A percentile compares a stretch with the other conserved stretches of the same genome.
These are phyloP conservation scores for Shinisaurus crocodilurus DNA, from an alignment of 2,113 vertebrate genomes.

Conservation along the genomic window DNA sequence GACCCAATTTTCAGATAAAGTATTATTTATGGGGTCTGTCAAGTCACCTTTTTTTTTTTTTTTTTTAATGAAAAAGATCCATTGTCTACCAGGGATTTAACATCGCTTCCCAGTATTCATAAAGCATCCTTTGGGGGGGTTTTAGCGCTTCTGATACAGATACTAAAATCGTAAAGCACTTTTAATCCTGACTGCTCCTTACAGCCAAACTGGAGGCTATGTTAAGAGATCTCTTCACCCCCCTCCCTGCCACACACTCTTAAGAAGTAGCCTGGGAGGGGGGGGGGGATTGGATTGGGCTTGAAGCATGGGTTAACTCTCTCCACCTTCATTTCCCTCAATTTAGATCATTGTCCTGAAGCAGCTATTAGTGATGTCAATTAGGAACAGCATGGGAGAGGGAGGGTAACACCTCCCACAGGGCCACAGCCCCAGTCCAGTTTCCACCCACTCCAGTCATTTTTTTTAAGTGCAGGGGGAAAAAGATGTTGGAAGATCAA, in stretches of 20 bases:
- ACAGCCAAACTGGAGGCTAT: neutral
- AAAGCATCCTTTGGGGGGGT: neutral
- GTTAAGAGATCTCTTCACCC: too few relatives aligned
- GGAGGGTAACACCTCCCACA: neutral
- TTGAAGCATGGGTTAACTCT: too few relatives aligned
- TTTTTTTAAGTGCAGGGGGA: neutral
- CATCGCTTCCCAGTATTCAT: neutral
- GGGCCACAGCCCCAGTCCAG: neutral
- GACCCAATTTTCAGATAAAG: neutral
- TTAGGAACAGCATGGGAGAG: neutral
- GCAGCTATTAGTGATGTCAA: too few relatives aligned
- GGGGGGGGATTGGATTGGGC: too few relatives aligned
- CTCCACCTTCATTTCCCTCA: too few relatives aligned
- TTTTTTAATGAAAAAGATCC: neutral
- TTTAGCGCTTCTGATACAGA: neutral
- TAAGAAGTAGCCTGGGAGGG: too few relatives aligned
- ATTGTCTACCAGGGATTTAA: neutral
- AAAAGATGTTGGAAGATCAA: neutral
- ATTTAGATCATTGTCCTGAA: too few relatives aligned
- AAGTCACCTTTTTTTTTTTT: neutral
- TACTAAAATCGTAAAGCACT: neutral
- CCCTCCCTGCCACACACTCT: too few relatives aligned
- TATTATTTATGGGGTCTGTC: neutral
- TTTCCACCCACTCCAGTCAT: neutral
- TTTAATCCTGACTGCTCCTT: neutral